Evolutionary conservation across 2,113 vertebrate genomes (phyloP).

Genomic region (Coptodon bakossiorum): DNA sequence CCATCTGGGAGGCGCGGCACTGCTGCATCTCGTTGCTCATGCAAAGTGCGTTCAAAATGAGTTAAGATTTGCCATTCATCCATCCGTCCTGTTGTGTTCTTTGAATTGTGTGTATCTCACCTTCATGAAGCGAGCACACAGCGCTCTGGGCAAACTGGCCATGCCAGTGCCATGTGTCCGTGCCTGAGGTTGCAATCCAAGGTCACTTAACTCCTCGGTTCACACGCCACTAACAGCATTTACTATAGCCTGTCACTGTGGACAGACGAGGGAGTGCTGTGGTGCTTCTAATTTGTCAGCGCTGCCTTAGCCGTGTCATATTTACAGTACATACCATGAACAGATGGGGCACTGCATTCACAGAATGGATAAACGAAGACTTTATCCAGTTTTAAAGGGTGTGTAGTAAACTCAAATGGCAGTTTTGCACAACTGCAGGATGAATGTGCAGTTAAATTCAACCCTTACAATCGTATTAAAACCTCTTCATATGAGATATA

Average conservation of each 20-base stretch:
- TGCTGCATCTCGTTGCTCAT: background rate
- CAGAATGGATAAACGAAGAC: background rate
- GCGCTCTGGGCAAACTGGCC: background rate
- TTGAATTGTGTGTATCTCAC: background rate
- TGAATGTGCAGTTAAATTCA: background rate
- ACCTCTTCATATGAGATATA: background rate
- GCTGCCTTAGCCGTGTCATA: background rate
- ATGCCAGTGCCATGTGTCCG: slow-evolving; percentile 2
- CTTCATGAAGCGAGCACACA: background rate
- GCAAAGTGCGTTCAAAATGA: background rate
- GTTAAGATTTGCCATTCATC: background rate
- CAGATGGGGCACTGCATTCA: background rate
- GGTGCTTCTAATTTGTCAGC: slow-evolving; percentile 5
- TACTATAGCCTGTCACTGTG: background rate
- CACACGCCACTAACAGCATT: background rate
- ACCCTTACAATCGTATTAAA: background rate
- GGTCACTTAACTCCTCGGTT: slow-evolving; percentile 23
- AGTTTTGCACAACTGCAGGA: background rate
- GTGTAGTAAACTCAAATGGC: background rate
- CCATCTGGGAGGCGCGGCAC: background rate
- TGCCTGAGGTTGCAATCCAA: slow-evolving; percentile 22
- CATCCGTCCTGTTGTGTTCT: background rate
- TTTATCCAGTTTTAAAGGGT: background rate
- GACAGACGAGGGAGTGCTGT: background rate
- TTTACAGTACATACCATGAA: background rate